Percentiles rank a stretch among this genome's conserved stretches.
Conservation (phyloP, 1,140 invertebrate genomes). For the Euglossa dilemma region DNA sequence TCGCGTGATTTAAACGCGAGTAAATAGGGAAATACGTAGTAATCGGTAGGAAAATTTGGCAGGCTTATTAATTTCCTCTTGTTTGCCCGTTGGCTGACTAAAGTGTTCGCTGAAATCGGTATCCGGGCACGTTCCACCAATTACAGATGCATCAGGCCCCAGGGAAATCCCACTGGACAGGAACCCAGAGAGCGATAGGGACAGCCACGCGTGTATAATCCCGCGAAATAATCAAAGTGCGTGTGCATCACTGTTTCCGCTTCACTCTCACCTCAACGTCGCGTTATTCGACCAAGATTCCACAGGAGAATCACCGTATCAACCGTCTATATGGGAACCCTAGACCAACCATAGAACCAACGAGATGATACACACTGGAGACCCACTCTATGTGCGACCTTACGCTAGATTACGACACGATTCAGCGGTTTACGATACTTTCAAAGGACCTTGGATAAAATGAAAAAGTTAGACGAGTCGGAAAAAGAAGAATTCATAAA, state of each 20-base stretch:
- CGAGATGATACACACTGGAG: no score
- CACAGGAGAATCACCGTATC: not conserved
- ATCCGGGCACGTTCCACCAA: slow-evolving; percentile 44
- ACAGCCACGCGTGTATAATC: slow-evolving; percentile 11
- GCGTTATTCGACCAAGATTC: not conserved
- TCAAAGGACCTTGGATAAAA: no score
- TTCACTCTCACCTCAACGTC: slow-evolving; percentile 9
- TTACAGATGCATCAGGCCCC: slow-evolving; percentile 50
- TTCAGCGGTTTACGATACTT: no score
- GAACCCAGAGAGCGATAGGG: slow-evolving; percentile 28
- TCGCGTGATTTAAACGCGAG: not conserved
- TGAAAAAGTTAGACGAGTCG: no score
- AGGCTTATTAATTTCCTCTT: slow-evolving; percentile 9
- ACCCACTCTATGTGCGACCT: no score
- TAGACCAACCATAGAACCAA: no score
- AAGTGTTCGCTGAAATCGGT: slow-evolving; percentile 55
- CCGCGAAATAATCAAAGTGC: slow-evolving; percentile 61
- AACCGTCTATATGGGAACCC: no score
- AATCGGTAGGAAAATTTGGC: slow-evolving; percentile 34
- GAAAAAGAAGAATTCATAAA: no score
- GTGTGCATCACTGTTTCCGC: not conserved
- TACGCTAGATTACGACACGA: no score
- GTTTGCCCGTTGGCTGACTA: not conserved
- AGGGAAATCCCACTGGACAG: slow-evolving; percentile 55
- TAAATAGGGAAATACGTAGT: not conserved